A percentile compares a stretch with the other conserved stretches of the same genome.
Evolutionary conservation across 2,888 invertebrate genomes (phyloP).

Genomic region (Hesperia comma): DNA sequence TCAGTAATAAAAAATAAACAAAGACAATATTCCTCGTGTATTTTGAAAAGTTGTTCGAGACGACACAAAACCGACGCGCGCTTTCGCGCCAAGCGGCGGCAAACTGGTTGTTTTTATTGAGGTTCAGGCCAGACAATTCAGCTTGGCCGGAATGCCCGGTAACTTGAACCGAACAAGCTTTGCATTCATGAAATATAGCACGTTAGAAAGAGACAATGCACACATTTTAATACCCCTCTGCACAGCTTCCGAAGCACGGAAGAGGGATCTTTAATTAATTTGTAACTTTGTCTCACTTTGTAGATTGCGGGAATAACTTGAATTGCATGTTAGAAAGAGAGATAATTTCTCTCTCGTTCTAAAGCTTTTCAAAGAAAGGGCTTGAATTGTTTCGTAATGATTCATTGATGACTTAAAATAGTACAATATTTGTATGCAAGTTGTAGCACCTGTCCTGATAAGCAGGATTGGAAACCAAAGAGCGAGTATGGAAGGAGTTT

Average conservation of each 20-base stretch:
- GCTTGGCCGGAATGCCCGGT: conserved; percentile 45
- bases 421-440: conserved; percentile 25
- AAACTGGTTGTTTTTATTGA: conserved; percentile 51
- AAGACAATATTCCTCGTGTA: conserved; percentile 1
- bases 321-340: conserved; percentile 8
- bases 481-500: conserved; percentile 1
- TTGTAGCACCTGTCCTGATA: conserved; percentile 9
- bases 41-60: not conserved
- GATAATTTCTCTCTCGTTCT: not conserved
- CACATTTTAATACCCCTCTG: not conserved
- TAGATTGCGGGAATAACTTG: not conserved
- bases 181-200: conserved; percentile 44
- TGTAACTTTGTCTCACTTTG: not conserved
- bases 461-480: not conserved
- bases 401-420: conserved; percentile 27
- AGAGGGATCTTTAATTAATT: not conserved
- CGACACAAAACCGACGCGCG: conserved; percentile 40
- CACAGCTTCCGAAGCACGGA: conserved; percentile 1
- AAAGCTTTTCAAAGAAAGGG: conserved; percentile 1
- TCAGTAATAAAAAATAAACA: not conserved
- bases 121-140: conserved; percentile 2
- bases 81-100: conserved; percentile 51
- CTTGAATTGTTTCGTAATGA: conserved; percentile 18
- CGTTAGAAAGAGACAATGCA: conserved; percentile 18
- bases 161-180: conserved; percentile 47